Percentiles rank a stretch among this genome's conserved stretches.
These are phyloP conservation scores for Cephonodes hylas DNA, from an alignment of 2,888 invertebrate species.

Conservation along the genomic window DNA sequence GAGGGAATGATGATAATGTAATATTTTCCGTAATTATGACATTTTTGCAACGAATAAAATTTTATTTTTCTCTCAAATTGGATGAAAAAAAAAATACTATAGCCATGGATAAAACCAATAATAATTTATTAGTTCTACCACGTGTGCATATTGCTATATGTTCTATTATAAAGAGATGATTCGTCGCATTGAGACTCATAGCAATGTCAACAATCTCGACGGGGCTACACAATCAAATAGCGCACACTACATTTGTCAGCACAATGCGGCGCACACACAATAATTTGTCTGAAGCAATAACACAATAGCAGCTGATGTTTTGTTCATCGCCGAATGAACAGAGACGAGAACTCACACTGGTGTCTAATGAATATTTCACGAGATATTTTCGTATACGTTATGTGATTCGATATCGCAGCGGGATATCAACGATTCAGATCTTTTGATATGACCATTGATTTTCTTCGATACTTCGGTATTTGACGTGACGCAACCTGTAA, in stretches of 20 bases:
- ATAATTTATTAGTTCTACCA: background rate
- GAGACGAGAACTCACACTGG: background rate
- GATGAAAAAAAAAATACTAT: too few relatives aligned
- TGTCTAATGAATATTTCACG: conserved; percentile 5
- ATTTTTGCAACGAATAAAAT: background rate
- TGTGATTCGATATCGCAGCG: background rate
- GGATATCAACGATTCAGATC: background rate
- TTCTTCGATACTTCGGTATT: background rate
- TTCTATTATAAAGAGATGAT: too few relatives aligned
- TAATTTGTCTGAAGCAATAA: conserved; percentile 10
- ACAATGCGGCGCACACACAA: background rate
- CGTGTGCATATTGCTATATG: too few relatives aligned
- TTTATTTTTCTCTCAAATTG: background rate
- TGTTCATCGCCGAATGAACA: background rate
- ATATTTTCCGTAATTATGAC: background rate
- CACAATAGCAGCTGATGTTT: background rate
- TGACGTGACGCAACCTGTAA: too few relatives aligned
- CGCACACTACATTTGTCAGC: background rate
- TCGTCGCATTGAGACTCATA: too few relatives aligned
- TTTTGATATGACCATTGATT: background rate
- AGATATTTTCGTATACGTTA: background rate
- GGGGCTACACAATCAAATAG: background rate
- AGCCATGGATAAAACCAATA: background rate
- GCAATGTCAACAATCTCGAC: too few relatives aligned
- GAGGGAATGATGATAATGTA: background rate